These are phyloP conservation scores for Polyommatus iphigenia DNA, from an alignment of 2,888 invertebrate genomes.

Conservation along the genomic window DNA sequence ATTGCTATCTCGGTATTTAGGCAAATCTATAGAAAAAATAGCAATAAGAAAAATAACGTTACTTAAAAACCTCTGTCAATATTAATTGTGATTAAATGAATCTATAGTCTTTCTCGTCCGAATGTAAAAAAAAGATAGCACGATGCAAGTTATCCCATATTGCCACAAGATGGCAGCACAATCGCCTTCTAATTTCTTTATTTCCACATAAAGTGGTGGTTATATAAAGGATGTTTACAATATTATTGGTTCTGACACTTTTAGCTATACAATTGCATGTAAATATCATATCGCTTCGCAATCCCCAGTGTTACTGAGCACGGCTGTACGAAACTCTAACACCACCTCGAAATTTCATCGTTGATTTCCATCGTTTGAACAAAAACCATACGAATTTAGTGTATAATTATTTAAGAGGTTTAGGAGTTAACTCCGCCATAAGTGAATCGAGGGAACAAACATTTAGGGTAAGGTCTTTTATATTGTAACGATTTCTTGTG, in stretches of 20 bases:
- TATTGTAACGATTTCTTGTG: conserved; percentile 36
- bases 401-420: conserved; percentile 54
- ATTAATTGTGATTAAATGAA: no score
- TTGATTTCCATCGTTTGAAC: conserved; percentile 56
- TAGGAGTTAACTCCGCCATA: conserved; percentile 73
- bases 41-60: no score
- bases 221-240: no score
- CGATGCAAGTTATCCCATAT: not conserved
- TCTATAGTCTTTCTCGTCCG: no score
- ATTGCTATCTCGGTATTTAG: no score
- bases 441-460: conserved; percentile 60
- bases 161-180: not conserved
- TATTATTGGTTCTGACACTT: no score
- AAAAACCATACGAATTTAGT: conserved; percentile 64
- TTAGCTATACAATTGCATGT: no score
- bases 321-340: conserved; percentile 78
- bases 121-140: no score
- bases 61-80: no score
- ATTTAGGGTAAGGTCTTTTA: conserved; percentile 48
- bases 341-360: conserved; percentile 58
- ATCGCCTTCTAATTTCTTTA: not conserved
- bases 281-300: conserved; percentile 38
- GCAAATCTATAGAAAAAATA: no score
- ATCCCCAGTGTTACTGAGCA: conserved; percentile 51
- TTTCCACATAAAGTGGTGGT: no score